Percentiles rank a stretch among this genome's conserved stretches.
These are phyloP conservation scores for Excalfactoria chinensis DNA, from an alignment of 2,113 vertebrate species.

Conservation along the genomic window DNA sequence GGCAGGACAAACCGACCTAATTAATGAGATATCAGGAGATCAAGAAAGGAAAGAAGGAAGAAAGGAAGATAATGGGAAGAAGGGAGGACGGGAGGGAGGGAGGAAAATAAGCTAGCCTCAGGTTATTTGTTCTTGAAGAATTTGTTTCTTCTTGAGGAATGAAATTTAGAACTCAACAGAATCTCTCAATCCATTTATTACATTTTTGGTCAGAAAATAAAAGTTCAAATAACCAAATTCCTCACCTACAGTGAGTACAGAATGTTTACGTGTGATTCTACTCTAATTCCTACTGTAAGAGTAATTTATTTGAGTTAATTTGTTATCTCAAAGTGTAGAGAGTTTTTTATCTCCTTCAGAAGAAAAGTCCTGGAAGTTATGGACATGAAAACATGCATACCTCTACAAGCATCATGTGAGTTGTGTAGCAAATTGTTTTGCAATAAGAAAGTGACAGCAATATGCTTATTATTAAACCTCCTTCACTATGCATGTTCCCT, in stretches of 20 bases:
- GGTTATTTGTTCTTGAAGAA: too few relatives aligned
- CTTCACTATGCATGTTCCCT: not conserved
- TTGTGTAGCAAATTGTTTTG: not conserved
- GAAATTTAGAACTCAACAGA: not conserved
- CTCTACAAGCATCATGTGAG: not conserved
- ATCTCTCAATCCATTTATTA: not conserved
- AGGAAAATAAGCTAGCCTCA: not conserved
- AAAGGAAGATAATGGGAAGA: too few relatives aligned
- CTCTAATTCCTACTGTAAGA: not conserved
- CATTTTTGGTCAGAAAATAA: not conserved
- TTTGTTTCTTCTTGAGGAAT: not conserved
- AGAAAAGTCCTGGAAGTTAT: not conserved
- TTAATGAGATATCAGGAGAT: not conserved
- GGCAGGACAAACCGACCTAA: not conserved
- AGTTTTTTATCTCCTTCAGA: not conserved
- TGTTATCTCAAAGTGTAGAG: not conserved
- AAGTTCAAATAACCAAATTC: not conserved
- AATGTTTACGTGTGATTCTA: not conserved
- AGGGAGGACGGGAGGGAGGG: accelerated
- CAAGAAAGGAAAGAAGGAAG: not conserved
- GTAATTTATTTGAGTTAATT: not conserved
- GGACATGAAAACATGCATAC: not conserved
- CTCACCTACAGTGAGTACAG: not conserved
- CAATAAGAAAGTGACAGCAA: not conserved
- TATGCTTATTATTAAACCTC: not conserved